Conservation (phyloP, 2,113 vertebrate species). For the Tupaia chinensis region DNA sequence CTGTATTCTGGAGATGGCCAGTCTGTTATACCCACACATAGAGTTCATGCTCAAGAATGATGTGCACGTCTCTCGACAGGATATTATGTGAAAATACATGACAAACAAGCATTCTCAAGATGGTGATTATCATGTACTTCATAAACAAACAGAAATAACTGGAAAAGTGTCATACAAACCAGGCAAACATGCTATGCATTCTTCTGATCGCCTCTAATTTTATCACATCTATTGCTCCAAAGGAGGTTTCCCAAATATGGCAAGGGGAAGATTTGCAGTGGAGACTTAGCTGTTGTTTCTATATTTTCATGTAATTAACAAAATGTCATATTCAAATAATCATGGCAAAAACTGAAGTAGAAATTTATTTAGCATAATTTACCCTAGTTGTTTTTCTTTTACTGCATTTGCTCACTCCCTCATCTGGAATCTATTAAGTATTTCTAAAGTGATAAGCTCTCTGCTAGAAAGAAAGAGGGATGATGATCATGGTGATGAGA, state of each 20-base stretch:
- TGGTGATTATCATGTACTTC: neutral
- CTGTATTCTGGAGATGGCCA: neutral
- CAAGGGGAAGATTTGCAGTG: neutral
- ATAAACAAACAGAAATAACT: conserved; percentile 30
- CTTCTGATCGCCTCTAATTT: neutral
- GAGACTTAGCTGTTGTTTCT: neutral
- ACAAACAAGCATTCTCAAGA: neutral
- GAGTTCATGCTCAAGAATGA: neutral
- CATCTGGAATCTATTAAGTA: neutral
- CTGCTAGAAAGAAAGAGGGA: neutral
- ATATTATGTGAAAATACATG: neutral
- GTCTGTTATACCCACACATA: neutral
- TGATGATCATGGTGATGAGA: neutral
- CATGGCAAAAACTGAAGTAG: neutral
- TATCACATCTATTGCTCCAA: neutral
- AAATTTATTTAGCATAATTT: neutral
- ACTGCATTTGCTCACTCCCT: neutral
- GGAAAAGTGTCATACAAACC: neutral
- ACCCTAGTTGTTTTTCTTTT: neutral
- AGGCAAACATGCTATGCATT: neutral
- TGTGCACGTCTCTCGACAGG: neutral
- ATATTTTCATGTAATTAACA: neutral
- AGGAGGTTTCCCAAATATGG: neutral
- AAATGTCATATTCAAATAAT: neutral
- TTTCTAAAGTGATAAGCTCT: neutral